A percentile compares a stretch with the other conserved stretches of the same genome.
These are phyloP conservation scores for Mormyrus proboscirostris DNA, from an alignment of 2,797 vertebrate genomes.

Conservation along the genomic window DNA sequence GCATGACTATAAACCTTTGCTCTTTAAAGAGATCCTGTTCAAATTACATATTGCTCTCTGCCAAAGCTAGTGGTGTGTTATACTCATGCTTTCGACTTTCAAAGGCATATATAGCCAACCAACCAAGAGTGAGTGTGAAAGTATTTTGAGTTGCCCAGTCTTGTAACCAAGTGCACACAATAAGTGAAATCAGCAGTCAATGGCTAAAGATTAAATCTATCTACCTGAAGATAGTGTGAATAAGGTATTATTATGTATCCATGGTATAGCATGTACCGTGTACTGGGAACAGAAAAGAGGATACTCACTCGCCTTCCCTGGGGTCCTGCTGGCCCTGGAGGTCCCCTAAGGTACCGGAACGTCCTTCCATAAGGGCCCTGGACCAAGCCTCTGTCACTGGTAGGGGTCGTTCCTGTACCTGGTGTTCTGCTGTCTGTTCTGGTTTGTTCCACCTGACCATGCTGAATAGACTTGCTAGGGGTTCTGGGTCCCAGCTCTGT, in stretches of 20 bases:
- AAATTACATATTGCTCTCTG: not conserved
- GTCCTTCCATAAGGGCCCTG: conserved; percentile 42
- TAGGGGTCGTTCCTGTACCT: conserved; percentile 28
- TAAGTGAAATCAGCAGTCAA: not conserved
- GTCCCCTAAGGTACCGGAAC: conserved; percentile 53
- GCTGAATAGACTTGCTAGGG: conserved; percentile 5
- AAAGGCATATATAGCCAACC: not conserved
- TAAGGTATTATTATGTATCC: not conserved
- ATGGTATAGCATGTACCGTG: not conserved
- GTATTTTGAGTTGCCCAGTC: not conserved
- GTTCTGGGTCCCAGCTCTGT: conserved; percentile 18
- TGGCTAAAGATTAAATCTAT: not conserved
- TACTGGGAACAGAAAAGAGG: not conserved
- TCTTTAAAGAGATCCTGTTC: not conserved
- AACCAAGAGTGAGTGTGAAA: not conserved
- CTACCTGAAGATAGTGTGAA: not conserved
- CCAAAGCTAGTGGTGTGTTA: not conserved
- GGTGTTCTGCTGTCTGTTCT: conserved; percentile 6
- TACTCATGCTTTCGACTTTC: not conserved
- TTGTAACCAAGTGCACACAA: not conserved
- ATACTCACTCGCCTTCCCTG: conserved; percentile 67
- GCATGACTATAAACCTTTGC: not conserved
- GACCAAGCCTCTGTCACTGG: conserved; percentile 42
- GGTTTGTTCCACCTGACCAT: not conserved
- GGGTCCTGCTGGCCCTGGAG: conserved; percentile 56